Evolutionary conservation across 2,113 vertebrate genomes (phyloP).

Genomic region (Cnemophilus loriae): DNA sequence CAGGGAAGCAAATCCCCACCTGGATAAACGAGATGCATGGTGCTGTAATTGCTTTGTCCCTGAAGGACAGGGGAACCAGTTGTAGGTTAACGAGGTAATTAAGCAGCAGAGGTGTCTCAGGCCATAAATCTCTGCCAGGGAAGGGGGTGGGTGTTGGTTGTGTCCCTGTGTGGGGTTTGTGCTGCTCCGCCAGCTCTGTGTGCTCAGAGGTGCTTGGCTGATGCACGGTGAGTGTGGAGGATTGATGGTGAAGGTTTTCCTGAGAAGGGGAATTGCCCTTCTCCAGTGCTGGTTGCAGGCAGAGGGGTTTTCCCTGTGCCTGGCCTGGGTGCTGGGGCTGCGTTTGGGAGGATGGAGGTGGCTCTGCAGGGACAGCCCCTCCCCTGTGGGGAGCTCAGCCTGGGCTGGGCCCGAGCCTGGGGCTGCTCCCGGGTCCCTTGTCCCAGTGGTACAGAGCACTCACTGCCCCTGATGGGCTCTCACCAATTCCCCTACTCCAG

Average conservation of each 20-base stretch:
- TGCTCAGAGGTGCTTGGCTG: accelerated
- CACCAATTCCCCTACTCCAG: background rate
- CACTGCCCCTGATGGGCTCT: background rate
- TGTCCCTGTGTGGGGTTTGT: accelerated
- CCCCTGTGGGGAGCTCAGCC: background rate
- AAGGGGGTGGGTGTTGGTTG: accelerated
- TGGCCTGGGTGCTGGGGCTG: background rate
- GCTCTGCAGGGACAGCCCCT: background rate
- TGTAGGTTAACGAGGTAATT: background rate
- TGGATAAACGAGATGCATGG: background rate
- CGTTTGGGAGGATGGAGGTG: background rate
- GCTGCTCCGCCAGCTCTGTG: accelerated
- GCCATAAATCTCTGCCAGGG: background rate
- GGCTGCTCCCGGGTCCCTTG: accelerated
- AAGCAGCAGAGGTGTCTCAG: background rate
- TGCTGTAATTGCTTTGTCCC: background rate
- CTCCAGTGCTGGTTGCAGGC: accelerated
- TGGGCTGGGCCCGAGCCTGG: too few species aligned
- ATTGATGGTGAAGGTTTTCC: accelerated
- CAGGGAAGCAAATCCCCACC: background rate
- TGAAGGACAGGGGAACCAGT: background rate
- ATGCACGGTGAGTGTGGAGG: background rate
- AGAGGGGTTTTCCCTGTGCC: background rate
- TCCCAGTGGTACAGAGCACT: accelerated
- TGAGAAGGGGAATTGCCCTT: background rate